Base-by-base conservation (phyloP, 2,113 vertebrate species). In the Cyprinodon brontotheroides region DNA sequence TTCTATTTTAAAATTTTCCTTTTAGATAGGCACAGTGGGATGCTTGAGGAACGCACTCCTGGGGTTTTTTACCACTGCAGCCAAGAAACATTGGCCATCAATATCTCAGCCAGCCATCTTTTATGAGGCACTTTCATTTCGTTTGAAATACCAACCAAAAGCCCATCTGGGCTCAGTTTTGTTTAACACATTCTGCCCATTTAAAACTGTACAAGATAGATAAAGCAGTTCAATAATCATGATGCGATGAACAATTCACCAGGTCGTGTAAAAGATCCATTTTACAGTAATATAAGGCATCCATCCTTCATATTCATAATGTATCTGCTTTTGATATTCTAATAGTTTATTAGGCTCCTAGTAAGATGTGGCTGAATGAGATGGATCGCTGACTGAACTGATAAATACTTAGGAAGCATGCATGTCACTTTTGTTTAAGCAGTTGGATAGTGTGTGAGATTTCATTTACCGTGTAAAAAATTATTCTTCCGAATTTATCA, bases 371-470 rank as follows among this genome's bases (percentile, higher is more conserved):
- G 94, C 78, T 85, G 84, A 94, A 90, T 65, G 83, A 75, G 37
- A 40, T 41, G 60, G 47, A 71, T 66, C 14, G 36, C 74, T 80
- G 80, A 65, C n/a, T n/a, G n/a, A n/a, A n/a, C n/a, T 84, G 81
- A 85, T 79, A 83, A 82, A 86, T 50, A 79, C 77, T 74, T 68
- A 85, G 83, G 82, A 86, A 72, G 60, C 77, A 77, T 82, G 85
- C 84, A 89, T 85, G 83, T 89, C 82, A 75, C 0, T 61, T 66
- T 93, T 91, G 93, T 91, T 88, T 77, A 92, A 71, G 68, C 81
- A 74, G 87, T 82, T 75, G 84, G 76, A 85, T 77, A 85, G 87
- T 88, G 81, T 91, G 81, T 88, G 86, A 84, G 87, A 89, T 90
- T 91, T 92, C 80, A 91, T 94, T 93, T 83, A 71, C 68, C 73